Percentiles rank a stretch among this genome's conserved stretches.
Evolutionary conservation across 2,888 invertebrate species (phyloP).

Genomic region (Drosophila flavopinicola): DNA sequence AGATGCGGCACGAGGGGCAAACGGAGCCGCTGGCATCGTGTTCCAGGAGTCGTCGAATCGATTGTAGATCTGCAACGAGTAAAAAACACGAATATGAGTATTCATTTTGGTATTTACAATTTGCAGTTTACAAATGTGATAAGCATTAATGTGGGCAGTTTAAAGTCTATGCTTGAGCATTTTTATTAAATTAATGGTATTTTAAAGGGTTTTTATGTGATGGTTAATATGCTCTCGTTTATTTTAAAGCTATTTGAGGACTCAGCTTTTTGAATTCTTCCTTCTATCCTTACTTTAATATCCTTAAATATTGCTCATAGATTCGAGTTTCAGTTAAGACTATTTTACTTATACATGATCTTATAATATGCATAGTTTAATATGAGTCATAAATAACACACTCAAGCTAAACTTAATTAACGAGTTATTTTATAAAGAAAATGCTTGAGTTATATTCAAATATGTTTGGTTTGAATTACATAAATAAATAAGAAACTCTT

Average conservation of each 20-base stretch:
- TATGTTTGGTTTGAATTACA: too few relatives aligned
- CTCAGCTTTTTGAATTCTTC: too few relatives aligned
- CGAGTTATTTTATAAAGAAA: too few relatives aligned
- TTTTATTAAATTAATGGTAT: background rate
- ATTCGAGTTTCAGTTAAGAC: too few relatives aligned
- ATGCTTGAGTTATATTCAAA: too few relatives aligned
- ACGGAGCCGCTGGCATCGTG: slow-evolving; percentile 89
- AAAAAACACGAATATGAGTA: slow-evolving; percentile 5
- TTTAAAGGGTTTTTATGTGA: background rate
- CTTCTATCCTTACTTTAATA: background rate
- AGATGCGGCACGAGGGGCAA: slow-evolving; percentile 95
- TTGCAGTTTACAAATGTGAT: slow-evolving; percentile 18
- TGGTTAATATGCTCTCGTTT: background rate
- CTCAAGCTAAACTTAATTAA: too few relatives aligned
- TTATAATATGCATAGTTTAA: too few relatives aligned
- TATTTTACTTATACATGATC: too few relatives aligned
- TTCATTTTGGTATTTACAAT: slow-evolving; percentile 32
- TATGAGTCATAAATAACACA: too few relatives aligned
- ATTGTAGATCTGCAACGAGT: slow-evolving; percentile 90
- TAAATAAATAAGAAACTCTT: too few relatives aligned
- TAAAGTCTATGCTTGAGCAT: slow-evolving; percentile 2
- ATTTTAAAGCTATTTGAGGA: background rate
- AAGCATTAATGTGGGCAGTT: slow-evolving; percentile 26
- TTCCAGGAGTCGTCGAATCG: slow-evolving; percentile 91
- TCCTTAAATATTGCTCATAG: too few relatives aligned